phyloP scores from a whole-genome alignment of 2,888 invertebrate genomes.

The Carpatolechia fugitivella region DNA sequence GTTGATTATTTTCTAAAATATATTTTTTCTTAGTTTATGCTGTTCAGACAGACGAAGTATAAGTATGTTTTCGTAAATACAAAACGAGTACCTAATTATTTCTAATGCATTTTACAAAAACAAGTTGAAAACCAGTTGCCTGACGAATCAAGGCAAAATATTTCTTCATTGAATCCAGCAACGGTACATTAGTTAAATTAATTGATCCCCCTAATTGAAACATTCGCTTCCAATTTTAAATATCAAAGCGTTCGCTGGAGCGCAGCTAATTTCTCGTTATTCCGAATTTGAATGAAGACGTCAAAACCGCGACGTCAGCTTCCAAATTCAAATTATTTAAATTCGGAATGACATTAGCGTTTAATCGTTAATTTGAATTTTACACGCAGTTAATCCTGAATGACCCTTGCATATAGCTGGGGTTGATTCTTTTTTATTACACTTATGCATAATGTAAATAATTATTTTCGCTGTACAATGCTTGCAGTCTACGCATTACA shows the following conservation, averaged over 20 bases:
- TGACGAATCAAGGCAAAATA: slow-evolving; percentile 21
- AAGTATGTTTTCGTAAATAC: too few species aligned
- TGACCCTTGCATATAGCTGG: slow-evolving; percentile 45
- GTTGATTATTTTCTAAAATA: too few species aligned
- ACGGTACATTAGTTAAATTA: slow-evolving; percentile 38
- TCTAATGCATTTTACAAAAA: too few species aligned
- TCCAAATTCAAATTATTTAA: slow-evolving; percentile 38
- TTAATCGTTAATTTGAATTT: slow-evolving; percentile 74
- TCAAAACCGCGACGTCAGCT: slow-evolving; percentile 65
- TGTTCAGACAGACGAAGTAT: too few species aligned
- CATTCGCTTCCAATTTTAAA: slow-evolving; percentile 48
- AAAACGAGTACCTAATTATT: too few species aligned
- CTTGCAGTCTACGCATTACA: background rate
- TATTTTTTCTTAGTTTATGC: too few species aligned
- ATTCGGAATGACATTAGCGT: slow-evolving; percentile 52
- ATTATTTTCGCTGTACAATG: background rate
- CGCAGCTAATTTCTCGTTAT: slow-evolving; percentile 61
- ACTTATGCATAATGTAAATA: background rate
- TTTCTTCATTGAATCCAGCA: slow-evolving; percentile 23
- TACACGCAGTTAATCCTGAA: slow-evolving; percentile 73
- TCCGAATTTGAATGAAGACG: slow-evolving; percentile 69
- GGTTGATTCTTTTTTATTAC: slow-evolving; percentile 19
- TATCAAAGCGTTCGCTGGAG: slow-evolving; percentile 57
- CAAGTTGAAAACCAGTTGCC: background rate
- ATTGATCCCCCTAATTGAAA: slow-evolving; percentile 42